Evolutionary conservation across 30 jellyfish, hydroid and myxozoan genomes (phyloP), one percentile per base, ranked within the genome.

Genomic region (Clytia hemisphaerica): DNA sequence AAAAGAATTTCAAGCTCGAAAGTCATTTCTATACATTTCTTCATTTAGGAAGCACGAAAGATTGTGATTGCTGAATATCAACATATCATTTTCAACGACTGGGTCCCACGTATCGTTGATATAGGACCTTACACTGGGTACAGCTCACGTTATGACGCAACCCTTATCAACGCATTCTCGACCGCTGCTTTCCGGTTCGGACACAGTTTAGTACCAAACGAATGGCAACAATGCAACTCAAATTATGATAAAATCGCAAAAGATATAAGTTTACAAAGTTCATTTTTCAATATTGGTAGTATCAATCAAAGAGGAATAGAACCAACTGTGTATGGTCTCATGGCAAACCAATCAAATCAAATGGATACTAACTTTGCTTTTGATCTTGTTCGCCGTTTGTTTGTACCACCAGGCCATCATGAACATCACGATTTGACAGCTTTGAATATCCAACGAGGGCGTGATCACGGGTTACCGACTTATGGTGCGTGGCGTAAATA

Each of bases 221-320:
- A 9, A 6, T 25, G 18, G 6, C 26, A 10, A 19, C 6, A 6
- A 6, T 33, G 18, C 24, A 33, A 51, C 6, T 25, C 18, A 51
- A 51, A 51, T 19, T 6, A 15, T 10, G 26, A 19, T 15, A 9
- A 9, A 6, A 10, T 51, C 26, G 26, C 66, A 9, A n/a, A n/a
- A n/a, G 26, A 51, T 6, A 51, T 6, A 6, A 6, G 14, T 6
- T 33, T 51, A 19, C 66, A 51, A 6, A 25, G 24, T 15, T 25
- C 25, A 6, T 51, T 51, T 19, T 10, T 6, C 66, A n/a, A n/a
- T n/a, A n/a, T n/a, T n/a, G n/a, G n/a, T n/a, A n/a, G n/a, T n/a
- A n/a, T n/a, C n/a, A n/a, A n/a, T n/a, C n/a, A n/a, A n/a, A 51
- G 66, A 51, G 66, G 66, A 9, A 51, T 33, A 7, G 66, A 51